Conservation (phyloP, 2,888 invertebrate genomes). For the Thymelicus sylvestris region DNA sequence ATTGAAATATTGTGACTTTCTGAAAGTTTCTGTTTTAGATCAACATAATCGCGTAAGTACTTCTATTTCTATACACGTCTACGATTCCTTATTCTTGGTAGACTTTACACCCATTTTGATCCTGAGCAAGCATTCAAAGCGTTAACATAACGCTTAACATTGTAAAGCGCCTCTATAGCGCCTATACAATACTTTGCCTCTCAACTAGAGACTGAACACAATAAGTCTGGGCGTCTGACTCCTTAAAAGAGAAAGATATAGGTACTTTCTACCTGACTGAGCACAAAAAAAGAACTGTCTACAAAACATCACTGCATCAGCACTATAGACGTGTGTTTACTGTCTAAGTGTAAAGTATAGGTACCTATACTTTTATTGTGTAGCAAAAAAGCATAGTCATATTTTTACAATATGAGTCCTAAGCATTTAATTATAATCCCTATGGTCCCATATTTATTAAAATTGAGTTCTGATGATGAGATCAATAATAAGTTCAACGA, state of each 20-base stretch:
- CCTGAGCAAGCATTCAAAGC: not conserved
- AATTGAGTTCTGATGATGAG: too few species aligned
- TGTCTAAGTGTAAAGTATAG: too few species aligned
- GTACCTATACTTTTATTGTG: too few species aligned
- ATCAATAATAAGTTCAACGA: too few species aligned
- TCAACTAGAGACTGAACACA: constrained; percentile 4
- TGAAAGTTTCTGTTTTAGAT: not conserved
- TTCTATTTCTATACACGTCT: too few species aligned
- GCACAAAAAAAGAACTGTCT: not conserved
- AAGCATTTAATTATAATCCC: too few species aligned
- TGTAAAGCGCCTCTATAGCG: not conserved
- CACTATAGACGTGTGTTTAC: not conserved
- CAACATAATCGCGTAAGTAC: not conserved
- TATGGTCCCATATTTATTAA: too few species aligned
- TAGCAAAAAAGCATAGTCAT: too few species aligned
- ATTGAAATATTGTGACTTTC: too few species aligned
- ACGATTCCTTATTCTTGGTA: not conserved
- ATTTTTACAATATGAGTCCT: too few species aligned
- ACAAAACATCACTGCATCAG: not conserved
- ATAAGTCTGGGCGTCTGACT: constrained; percentile 13
- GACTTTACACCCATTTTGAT: not conserved
- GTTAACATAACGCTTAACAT: not conserved
- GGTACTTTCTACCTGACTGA: not conserved
- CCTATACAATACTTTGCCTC: not conserved
- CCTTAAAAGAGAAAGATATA: not conserved